Conservation (phyloP, 2,888 invertebrate species). For the Diplazon laetatorius region DNA sequence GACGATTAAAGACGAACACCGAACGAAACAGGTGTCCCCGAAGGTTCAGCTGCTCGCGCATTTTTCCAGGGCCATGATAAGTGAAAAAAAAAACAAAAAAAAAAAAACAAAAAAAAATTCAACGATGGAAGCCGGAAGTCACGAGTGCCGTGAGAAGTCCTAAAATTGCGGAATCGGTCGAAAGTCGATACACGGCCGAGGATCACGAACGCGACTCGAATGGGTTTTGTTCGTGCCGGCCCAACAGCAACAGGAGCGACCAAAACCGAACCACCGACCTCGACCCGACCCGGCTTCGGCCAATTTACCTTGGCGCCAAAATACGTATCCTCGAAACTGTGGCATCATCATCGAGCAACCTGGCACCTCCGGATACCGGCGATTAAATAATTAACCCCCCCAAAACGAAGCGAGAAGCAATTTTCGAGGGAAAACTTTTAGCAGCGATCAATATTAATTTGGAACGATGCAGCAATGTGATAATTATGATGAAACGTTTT, state of each 20-base stretch:
- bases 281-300: slow-evolving; percentile 61
- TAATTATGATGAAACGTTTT: no score
- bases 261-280: slow-evolving; percentile 56
- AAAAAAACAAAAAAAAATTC: not conserved
- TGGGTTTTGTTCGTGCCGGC: no score
- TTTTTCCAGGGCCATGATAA: slow-evolving; percentile 4
- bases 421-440: slow-evolving; percentile 7
- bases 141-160: not conserved
- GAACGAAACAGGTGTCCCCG: slow-evolving; percentile 1
- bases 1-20: slow-evolving; percentile 1
- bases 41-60: not conserved
- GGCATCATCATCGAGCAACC: slow-evolving; percentile 61
- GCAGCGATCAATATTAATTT: no score
- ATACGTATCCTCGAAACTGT: slow-evolving; percentile 41
- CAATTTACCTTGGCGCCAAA: slow-evolving; percentile 61
- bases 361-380: slow-evolving; percentile 23
- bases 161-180: slow-evolving; percentile 24
- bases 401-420: no score
- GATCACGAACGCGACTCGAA: slow-evolving; percentile 46
- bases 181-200: slow-evolving; percentile 1
- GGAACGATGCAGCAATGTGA: no score
- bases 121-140: slow-evolving; percentile 13
- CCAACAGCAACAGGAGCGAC: slow-evolving; percentile 21
- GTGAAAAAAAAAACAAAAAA: not conserved
- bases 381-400: no score